Evolutionary conservation across 2,113 vertebrate species (phyloP).

Genomic region (Heloderma charlesbogerti): DNA sequence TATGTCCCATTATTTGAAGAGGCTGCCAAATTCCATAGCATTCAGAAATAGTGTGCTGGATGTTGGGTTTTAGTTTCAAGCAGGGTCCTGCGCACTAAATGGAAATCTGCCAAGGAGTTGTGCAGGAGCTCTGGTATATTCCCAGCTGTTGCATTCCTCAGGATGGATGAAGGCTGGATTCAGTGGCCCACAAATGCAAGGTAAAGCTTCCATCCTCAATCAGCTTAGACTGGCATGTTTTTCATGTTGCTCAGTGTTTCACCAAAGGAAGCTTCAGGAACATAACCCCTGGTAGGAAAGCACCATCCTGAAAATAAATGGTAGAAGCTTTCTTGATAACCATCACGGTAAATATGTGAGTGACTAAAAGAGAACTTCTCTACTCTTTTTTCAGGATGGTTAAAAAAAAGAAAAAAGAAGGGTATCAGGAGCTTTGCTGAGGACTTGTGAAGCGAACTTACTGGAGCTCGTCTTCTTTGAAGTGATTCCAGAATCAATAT

Average conservation of each 20-base stretch:
- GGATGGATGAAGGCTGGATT: not conserved
- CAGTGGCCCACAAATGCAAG: not conserved
- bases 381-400: not conserved
- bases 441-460: slow-evolving; percentile 36
- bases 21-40: not conserved
- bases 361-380: slow-evolving; percentile 26
- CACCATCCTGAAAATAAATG: not conserved
- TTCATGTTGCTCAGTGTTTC: not conserved
- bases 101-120: not conserved
- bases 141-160: not conserved
- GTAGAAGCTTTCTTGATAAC: not conserved
- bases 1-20: not conserved
- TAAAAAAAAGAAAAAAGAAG: not conserved
- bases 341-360: no score
- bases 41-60: not conserved
- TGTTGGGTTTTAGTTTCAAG: not conserved
- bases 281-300: not conserved
- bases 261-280: not conserved
- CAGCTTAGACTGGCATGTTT: not conserved
- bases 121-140: not conserved
- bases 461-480: slow-evolving; percentile 32
- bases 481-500: slow-evolving; percentile 38
- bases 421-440: slow-evolving; percentile 17
- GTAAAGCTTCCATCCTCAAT: not conserved
- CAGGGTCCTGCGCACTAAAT: not conserved